Conservation (phyloP, 2,797 vertebrate genomes). For the Lepilemur ruficaudatus region DNA sequence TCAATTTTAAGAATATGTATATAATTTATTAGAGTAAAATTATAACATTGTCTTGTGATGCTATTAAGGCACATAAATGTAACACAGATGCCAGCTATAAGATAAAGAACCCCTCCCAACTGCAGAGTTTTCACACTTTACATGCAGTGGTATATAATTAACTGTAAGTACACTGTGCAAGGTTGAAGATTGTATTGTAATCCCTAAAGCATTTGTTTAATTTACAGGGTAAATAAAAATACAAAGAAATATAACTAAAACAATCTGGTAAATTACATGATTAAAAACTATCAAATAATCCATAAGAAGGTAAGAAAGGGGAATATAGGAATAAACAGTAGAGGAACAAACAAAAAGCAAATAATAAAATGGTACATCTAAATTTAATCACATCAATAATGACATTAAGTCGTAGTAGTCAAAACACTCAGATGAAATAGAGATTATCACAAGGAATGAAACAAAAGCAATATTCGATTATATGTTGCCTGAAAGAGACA, state of each 20-base stretch:
- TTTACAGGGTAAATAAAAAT: neutral
- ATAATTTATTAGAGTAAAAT: neutral
- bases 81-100: neutral
- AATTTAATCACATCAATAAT: neutral
- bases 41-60: neutral
- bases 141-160: neutral
- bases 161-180: neutral
- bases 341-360: neutral
- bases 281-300: neutral
- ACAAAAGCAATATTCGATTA: neutral
- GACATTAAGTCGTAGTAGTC: neutral
- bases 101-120: neutral
- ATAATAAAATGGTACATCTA: neutral
- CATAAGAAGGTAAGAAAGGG: neutral
- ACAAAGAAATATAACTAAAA: neutral
- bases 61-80: neutral
- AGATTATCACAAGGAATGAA: neutral
- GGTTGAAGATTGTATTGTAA: neutral
- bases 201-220: neutral
- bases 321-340: neutral
- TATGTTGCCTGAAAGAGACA: neutral
- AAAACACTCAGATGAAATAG: neutral
- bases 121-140: neutral
- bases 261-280: neutral
- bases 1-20: neutral